These are phyloP conservation scores for Arrhopalites spinosus DNA, from an alignment of 2,888 invertebrate species.

Conservation along the genomic window DNA sequence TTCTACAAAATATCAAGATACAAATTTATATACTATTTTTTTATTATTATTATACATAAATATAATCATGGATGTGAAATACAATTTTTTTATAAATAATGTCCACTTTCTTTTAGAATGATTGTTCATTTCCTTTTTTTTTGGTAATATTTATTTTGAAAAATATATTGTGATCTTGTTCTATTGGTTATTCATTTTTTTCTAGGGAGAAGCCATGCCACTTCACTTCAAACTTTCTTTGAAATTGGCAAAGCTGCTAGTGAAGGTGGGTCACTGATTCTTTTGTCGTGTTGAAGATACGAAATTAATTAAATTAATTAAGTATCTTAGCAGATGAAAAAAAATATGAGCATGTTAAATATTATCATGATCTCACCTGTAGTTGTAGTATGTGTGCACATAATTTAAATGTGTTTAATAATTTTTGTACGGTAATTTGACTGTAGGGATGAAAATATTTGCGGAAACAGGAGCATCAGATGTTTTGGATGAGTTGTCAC, in stretches of 20 bases:
- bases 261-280: constrained; percentile 43
- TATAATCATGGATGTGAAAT: too few relatives aligned
- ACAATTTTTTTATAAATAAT: too few relatives aligned
- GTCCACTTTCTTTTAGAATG: too few relatives aligned
- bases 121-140: too few relatives aligned
- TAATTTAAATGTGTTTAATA: too few relatives aligned
- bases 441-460: constrained; percentile 78
- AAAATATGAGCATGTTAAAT: constrained; percentile 1
- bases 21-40: too few relatives aligned
- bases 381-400: background rate
- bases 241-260: constrained; percentile 28
- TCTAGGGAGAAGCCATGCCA: constrained; percentile 20
- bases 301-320: background rate
- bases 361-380: background rate
- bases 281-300: background rate
- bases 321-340: background rate
- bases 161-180: background rate
- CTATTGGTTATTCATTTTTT: constrained; percentile 11
- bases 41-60: too few relatives aligned
- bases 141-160: background rate
- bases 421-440: constrained; percentile 54
- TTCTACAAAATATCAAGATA: too few relatives aligned
- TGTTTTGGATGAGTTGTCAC: constrained; percentile 69
- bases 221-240: constrained; percentile 19
- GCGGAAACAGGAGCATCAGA: constrained; percentile 83